Base-by-base conservation (phyloP, 2,888 invertebrate species). In the Volucella inanis region DNA sequence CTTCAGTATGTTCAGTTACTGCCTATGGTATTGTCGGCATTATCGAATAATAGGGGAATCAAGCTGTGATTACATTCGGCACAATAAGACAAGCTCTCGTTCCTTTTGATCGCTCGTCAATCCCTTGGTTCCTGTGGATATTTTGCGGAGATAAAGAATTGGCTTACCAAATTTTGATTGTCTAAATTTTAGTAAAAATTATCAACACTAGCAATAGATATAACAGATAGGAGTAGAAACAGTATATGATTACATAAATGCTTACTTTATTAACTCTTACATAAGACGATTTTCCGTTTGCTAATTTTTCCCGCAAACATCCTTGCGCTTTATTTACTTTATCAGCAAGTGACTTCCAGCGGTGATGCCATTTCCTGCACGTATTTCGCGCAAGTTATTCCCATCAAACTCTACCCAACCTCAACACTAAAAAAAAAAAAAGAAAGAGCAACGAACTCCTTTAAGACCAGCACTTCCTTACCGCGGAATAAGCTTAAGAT, bases 391-490 rank as follows among this genome's bases (percentile, higher is more conserved):
- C 12, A 15, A 65, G 31, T 31, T 14, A 2, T 12, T 31, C 14
- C n/a, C 12, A 11, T 12, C n/a, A 10, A 12, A 45, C 54, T 68
- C 38, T 64, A 39, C 43, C 57, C 31, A 38, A 10, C 14, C 52
- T 22, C 2, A 22, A 2, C 1, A 22, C n/a, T 2, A n/a, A 11
- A 8, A 43, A 54, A 59, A 55, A 18, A 43, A 52, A 62, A 64
- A 72, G 12, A 55, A 75, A 6, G 80, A 80, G 68, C 74, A 68
- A 57, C 67, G 61, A 67, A 80, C 74, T 74, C 62, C 62, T 68
- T 50, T 15, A 68, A 74, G 49, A 62, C 41, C 70, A 52, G 49
- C 9, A 49, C 50, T 38, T 57, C 50, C 50, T 70, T 31, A 61
- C 67, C 62, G 31, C 49, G 49, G 39, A 75, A 57, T 67, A 70